Percentiles rank a stretch among this genome's conserved stretches.
Evolutionary conservation across 2,888 invertebrate genomes (phyloP).

Genomic region (Furcula furcula): DNA sequence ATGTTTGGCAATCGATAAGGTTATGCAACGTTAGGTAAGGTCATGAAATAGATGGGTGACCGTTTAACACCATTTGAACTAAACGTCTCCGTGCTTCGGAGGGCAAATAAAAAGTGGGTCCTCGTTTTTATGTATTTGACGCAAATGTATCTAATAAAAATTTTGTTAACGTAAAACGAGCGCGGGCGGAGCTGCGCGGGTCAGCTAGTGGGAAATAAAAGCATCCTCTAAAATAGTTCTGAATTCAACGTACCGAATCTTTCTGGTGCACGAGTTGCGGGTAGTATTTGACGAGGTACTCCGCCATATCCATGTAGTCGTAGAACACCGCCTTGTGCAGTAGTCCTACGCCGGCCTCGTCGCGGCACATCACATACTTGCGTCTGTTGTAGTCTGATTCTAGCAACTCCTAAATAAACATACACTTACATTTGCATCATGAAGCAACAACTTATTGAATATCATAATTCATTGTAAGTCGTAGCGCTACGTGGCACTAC

Average conservation of each 20-base stretch:
- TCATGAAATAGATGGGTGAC: too few species aligned
- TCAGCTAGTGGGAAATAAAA: background rate
- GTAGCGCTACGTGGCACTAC: conserved; percentile 22
- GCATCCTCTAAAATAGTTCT: background rate
- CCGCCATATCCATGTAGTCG: conserved; percentile 86
- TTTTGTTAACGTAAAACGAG: too few species aligned
- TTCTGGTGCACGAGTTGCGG: conserved; percentile 84
- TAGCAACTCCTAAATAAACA: conserved; percentile 58
- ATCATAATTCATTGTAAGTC: too few species aligned
- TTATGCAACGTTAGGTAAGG: too few species aligned
- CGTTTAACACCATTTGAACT: too few species aligned
- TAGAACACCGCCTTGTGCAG: conserved; percentile 91
- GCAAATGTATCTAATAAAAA: too few species aligned
- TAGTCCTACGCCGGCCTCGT: conserved; percentile 86
- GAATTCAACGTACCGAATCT: conserved; percentile 84
- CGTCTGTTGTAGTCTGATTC: conserved; percentile 63
- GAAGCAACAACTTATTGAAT: too few species aligned
- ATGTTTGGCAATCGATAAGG: too few species aligned
- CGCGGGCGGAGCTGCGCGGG: background rate
- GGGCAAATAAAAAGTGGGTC: too few species aligned
- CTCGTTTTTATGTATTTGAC: too few species aligned
- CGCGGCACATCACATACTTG: conserved; percentile 80
- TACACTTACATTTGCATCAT: too few species aligned
- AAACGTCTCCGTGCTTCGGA: too few species aligned
- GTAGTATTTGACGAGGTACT: conserved; percentile 86